A percentile compares a stretch with the other conserved stretches of the same genome.
These are phyloP conservation scores for Dendronephthya gigantea DNA, from an alignment of 64 coral and sea anemone species.

Conservation along the genomic window DNA sequence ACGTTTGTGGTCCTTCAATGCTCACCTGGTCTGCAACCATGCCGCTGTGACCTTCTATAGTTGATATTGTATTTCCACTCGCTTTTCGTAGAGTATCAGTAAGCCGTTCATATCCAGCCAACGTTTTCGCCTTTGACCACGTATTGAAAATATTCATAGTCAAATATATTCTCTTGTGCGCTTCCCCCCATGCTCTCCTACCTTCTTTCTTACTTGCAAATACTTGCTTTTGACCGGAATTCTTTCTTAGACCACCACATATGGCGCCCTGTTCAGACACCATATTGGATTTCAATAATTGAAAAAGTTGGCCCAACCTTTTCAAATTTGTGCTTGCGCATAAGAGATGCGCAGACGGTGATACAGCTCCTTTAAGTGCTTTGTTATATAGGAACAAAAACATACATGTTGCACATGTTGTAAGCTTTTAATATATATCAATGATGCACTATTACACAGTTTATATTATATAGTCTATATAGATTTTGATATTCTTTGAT, in stretches of 20 bases:
- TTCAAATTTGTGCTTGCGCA: constrained; percentile 10
- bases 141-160: not conserved
- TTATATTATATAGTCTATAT: no score
- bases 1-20: not conserved
- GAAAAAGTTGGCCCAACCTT: constrained; percentile 12
- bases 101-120: not conserved
- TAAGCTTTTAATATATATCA: no score
- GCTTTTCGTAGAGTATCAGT: not conserved
- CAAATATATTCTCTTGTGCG: not conserved
- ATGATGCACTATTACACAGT: no score
- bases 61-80: not conserved
- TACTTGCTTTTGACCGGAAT: constrained; percentile 16
- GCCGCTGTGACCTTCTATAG: not conserved
- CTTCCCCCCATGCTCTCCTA: not conserved
- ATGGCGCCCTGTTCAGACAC: not conserved
- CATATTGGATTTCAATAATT: not conserved
- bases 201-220: not conserved
- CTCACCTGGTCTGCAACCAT: not conserved
- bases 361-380: constrained; percentile 16
- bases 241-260: not conserved
- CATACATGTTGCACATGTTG: no score
- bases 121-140: constrained; percentile 16
- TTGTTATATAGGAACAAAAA: no score
- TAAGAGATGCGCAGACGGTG: constrained; percentile 6
- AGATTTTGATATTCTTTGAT: no score